These are phyloP conservation scores for Sycophaga agraensis DNA, from an alignment of 1,140 invertebrate genomes.

Conservation along the genomic window DNA sequence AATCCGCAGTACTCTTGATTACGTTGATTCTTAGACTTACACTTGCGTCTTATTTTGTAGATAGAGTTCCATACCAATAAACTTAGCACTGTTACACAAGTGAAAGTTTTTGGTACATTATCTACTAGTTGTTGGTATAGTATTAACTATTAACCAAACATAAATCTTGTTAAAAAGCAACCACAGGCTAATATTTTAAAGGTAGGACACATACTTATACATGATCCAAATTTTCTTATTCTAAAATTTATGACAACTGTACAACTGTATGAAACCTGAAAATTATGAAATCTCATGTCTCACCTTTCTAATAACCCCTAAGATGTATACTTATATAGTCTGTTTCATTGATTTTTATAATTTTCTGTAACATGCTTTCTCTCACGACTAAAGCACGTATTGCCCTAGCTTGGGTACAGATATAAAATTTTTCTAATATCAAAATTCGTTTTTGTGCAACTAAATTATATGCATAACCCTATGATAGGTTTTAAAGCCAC, in stretches of 20 bases:
- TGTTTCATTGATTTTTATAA: constrained; percentile 26
- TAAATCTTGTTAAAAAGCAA: constrained; percentile 50
- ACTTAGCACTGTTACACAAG: not conserved
- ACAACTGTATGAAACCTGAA: constrained; percentile 49
- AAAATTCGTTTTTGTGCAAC: constrained; percentile 48
- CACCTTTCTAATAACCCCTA: constrained; percentile 55
- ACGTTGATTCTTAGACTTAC: constrained; percentile 1
- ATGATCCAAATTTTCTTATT: constrained; percentile 36
- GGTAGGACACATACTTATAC: constrained; percentile 41
- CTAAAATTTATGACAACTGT: constrained; percentile 40
- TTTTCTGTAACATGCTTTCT: constrained; percentile 29
- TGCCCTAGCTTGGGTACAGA: constrained; percentile 25
- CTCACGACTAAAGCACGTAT: constrained; percentile 23
- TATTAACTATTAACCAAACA: too few species aligned
- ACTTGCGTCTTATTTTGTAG: not conserved
- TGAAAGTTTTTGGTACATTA: not conserved
- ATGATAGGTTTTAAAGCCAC: constrained; percentile 49
- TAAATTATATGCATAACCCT: constrained; percentile 57
- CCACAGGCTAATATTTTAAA: constrained; percentile 44
- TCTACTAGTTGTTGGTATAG: not conserved
- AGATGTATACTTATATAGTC: constrained; percentile 44
- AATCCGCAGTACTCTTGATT: constrained; percentile 9
- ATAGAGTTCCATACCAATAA: not conserved
- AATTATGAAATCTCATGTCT: constrained; percentile 56
- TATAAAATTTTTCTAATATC: constrained; percentile 22